Conservation (phyloP, 2,797 vertebrate species). For the Notoglanidium macrostoma region DNA sequence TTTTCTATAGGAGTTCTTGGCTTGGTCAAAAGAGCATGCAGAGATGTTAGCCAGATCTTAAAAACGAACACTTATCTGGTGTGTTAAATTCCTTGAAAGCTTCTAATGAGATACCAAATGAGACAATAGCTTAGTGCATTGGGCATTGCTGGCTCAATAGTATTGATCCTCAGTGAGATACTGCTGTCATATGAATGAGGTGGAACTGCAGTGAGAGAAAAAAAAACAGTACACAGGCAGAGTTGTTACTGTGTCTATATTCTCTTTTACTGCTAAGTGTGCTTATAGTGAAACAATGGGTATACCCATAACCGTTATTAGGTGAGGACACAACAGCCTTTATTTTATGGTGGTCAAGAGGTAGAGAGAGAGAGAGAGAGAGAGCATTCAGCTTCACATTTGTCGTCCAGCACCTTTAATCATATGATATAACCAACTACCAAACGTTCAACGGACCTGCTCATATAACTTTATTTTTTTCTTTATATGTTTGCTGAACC, state of each 20-base stretch:
- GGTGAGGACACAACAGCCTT: neutral
- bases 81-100: slow-evolving; percentile 66
- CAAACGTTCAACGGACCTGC: neutral
- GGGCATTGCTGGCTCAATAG: slow-evolving; percentile 69
- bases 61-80: slow-evolving; percentile 50
- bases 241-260: slow-evolving; percentile 2
- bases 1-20: neutral
- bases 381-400: neutral
- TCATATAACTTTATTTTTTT: neutral
- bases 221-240: slow-evolving; percentile 29
- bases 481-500: neutral
- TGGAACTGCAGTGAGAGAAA: slow-evolving; percentile 56
- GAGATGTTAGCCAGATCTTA: slow-evolving; percentile 11
- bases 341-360: neutral
- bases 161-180: slow-evolving; percentile 68
- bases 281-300: slow-evolving; percentile 1
- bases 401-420: too few species aligned
- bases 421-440: neutral
- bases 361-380: neutral
- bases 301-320: neutral
- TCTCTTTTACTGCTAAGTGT: slow-evolving; percentile 20
- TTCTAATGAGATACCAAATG: slow-evolving; percentile 72
- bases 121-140: slow-evolving; percentile 78
- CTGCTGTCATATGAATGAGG: slow-evolving; percentile 73
- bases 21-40: neutral